These are phyloP conservation scores for Sinosuthora webbiana DNA, from an alignment of 2,113 vertebrate genomes.

Conservation along the genomic window DNA sequence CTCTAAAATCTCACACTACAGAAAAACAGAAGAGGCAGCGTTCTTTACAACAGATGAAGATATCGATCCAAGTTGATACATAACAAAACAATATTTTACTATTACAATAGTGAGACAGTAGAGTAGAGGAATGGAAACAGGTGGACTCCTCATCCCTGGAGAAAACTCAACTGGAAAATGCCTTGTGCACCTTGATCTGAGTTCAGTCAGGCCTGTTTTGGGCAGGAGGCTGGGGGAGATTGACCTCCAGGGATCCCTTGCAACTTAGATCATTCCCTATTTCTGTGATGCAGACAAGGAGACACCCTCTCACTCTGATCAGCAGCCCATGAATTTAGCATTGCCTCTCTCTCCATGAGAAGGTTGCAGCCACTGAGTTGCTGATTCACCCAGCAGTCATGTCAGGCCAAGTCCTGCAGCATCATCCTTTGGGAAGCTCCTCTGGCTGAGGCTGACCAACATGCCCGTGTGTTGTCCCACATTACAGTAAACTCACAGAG, in stretches of 20 bases:
- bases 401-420: not conserved
- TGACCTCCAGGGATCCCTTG: not conserved
- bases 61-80: not conserved
- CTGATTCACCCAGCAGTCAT: not conserved
- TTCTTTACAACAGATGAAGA: not conserved
- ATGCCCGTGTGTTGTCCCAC: not conserved
- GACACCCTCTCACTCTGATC: not conserved
- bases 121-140: not conserved
- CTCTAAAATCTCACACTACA: not conserved
- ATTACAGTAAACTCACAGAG: not conserved
- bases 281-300: not conserved
- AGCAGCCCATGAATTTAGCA: not conserved
- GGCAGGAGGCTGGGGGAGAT: not conserved
- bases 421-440: not conserved
- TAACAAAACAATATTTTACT: not conserved
- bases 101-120: not conserved
- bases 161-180: not conserved
- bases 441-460: not conserved
- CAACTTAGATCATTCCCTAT: not conserved
- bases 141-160: not conserved
- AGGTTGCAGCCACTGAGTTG: not conserved
- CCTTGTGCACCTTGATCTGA: not conserved
- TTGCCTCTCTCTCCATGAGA: not conserved
- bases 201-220: not conserved
- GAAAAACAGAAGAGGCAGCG: not conserved